Conservation (phyloP, 2,888 invertebrate genomes). For the Drosophila antonietae region DNA sequence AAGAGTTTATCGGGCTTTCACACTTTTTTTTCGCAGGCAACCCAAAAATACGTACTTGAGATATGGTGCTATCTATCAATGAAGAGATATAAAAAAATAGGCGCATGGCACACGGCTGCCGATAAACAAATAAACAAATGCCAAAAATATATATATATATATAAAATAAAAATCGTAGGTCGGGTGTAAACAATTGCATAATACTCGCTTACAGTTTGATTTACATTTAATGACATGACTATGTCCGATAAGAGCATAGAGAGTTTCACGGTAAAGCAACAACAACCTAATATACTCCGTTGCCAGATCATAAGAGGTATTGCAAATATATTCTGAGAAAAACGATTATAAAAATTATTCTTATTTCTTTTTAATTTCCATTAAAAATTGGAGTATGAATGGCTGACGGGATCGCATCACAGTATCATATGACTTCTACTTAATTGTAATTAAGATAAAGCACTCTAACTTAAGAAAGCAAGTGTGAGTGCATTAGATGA, state of each 20-base stretch:
- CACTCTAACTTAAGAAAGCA: not conserved
- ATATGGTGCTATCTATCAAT: constrained; percentile 40
- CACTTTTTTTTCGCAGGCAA: constrained; percentile 20
- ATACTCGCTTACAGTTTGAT: not conserved
- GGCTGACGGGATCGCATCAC: not conserved
- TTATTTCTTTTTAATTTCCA: not conserved
- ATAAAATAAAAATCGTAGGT: not conserved
- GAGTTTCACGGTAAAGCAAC: not conserved
- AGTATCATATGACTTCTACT: constrained; percentile 5
- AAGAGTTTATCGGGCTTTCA: constrained; percentile 35
- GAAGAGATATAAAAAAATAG: constrained; percentile 9
- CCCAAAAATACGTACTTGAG: constrained; percentile 41
- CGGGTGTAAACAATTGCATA: not conserved
- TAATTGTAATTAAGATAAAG: constrained; percentile 3
- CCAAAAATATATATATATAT: not conserved
- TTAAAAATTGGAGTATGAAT: not conserved
- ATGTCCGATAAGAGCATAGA: not conserved
- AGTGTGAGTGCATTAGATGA: not conserved
- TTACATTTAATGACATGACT: not conserved
- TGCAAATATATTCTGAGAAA: constrained; percentile 1
- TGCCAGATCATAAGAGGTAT: not conserved
- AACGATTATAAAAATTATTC: constrained; percentile 6
- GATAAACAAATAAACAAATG: constrained; percentile 27
- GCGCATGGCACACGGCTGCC: not conserved
- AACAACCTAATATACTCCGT: not conserved